Conservation (phyloP, 2,888 invertebrate genomes). For the Drepanosiphum platanoidis region DNA sequence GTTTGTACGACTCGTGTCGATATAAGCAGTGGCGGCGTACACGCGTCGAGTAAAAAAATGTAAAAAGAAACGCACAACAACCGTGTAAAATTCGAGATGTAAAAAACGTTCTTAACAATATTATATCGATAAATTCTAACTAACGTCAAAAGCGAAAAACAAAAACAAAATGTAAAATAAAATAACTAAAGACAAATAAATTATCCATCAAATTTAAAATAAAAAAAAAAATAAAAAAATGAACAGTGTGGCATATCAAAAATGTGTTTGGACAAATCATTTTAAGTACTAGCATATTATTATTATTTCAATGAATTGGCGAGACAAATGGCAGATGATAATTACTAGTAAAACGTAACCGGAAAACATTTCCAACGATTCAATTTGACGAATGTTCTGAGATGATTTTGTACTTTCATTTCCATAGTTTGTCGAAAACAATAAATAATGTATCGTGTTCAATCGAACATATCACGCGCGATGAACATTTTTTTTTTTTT, state of each 20-base stretch:
- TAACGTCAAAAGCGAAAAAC: slow-evolving; percentile 46
- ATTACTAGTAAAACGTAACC: not conserved
- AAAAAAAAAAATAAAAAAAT: not conserved
- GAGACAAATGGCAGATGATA: slow-evolving; percentile 34
- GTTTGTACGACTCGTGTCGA: slow-evolving; percentile 1
- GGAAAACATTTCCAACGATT: not conserved
- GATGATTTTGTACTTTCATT: too few relatives aligned
- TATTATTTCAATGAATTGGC: not conserved
- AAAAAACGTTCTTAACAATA: slow-evolving; percentile 13
- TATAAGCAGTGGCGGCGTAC: slow-evolving; percentile 21
- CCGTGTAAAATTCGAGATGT: not conserved
- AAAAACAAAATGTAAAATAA: not conserved
- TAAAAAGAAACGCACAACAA: slow-evolving; percentile 9
- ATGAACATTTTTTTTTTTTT: too few relatives aligned
- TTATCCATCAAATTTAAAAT: too few relatives aligned
- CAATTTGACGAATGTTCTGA: not conserved
- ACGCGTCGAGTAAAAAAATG: not conserved
- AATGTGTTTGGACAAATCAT: slow-evolving; percentile 22
- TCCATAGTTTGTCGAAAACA: too few relatives aligned
- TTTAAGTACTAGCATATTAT: not conserved
- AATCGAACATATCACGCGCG: too few relatives aligned
- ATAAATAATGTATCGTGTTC: too few relatives aligned
- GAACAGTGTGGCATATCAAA: slow-evolving; percentile 29
- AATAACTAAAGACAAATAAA: not conserved
- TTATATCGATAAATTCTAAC: slow-evolving; percentile 50